Conservation (phyloP, 2,888 invertebrate species). For the Hofmannophila pseudospretella region DNA sequence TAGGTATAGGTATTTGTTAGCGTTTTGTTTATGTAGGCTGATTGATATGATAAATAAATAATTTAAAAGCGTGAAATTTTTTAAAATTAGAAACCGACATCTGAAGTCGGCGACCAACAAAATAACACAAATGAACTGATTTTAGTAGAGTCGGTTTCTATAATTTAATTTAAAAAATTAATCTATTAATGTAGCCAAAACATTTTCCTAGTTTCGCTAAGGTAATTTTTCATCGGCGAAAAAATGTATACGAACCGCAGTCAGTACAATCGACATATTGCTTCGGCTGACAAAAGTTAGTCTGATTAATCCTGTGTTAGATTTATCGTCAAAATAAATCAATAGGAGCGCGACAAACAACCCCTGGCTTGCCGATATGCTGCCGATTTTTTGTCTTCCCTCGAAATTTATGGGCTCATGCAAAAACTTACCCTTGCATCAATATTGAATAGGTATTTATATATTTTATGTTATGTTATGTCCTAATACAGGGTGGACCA, state of each 20-base stretch:
- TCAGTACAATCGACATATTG: constrained; percentile 45
- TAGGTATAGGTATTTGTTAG: no score
- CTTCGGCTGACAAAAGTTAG: constrained; percentile 51
- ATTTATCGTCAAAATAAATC: constrained; percentile 71
- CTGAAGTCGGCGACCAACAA: no score
- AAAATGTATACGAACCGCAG: constrained; percentile 21
- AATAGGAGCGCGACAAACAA: constrained; percentile 56
- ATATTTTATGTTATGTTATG: no score
- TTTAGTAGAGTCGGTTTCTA: no score
- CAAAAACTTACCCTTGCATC: constrained; percentile 27
- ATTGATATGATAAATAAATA: no score
- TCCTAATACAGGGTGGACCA: no score
- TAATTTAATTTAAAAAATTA: no score
- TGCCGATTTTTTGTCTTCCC: constrained; percentile 44
- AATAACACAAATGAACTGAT: no score
- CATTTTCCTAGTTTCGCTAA: background rate
- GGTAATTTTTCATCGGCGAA: constrained; percentile 20
- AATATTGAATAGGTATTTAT: no score
- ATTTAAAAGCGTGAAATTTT: no score
- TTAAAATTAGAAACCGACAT: no score
- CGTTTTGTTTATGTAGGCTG: no score
- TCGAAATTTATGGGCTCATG: constrained; percentile 32
- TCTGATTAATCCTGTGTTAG: constrained; percentile 66
- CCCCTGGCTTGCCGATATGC: constrained; percentile 23
- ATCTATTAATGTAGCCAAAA: background rate